Evolutionary conservation across 2,888 invertebrate species (phyloP), one percentile per base, ranked within the genome.

Genomic region (Agrotis segetum): DNA sequence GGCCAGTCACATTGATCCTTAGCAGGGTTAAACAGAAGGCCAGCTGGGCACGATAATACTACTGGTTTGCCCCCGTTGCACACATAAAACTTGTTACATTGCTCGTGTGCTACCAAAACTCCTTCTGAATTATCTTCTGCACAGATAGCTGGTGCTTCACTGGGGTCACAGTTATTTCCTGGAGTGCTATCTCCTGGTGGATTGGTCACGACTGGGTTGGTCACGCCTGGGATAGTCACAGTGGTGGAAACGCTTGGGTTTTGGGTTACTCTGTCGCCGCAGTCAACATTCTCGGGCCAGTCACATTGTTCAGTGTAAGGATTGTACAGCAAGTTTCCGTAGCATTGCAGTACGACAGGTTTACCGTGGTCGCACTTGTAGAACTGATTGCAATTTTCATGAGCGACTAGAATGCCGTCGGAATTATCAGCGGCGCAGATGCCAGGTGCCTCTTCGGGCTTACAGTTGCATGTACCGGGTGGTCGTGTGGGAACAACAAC

Each of bases 1-100:
- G 89, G 84, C 91, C 90, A 91, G 64, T 92, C 91, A 44, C 91
- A 92, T 5, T 69, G 58, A 4, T 89, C 85, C 0, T 44, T 87
- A 9, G 72, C 44, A 0, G 89, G 86, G 50, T 91, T 88, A 67
- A 83, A 92, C 0, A 88, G n/a, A 0, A 90, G 84, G n/a, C 64
- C 73, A 0, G 21, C 34, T 3, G 75, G 72, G 53, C 92, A 92
- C 1, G 13, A 46, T 0, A 85, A 11, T 0, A 71, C 73, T 5
- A 90, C 85, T 0, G 90, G 88, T 17, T 53, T 63, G 0, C 91
- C 90, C 2, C 71, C 19, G 2, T 14, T 46, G 24, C 91, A 91
- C 9, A 71, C 71, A 60, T 91, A 91, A 71, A 89, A 92, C 52
- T 89, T 79, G 58, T 90, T 88, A 64, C 91, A 91, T 62, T 88